Base-by-base conservation (phyloP, 2,888 invertebrate genomes). In the Hesperia comma region DNA sequence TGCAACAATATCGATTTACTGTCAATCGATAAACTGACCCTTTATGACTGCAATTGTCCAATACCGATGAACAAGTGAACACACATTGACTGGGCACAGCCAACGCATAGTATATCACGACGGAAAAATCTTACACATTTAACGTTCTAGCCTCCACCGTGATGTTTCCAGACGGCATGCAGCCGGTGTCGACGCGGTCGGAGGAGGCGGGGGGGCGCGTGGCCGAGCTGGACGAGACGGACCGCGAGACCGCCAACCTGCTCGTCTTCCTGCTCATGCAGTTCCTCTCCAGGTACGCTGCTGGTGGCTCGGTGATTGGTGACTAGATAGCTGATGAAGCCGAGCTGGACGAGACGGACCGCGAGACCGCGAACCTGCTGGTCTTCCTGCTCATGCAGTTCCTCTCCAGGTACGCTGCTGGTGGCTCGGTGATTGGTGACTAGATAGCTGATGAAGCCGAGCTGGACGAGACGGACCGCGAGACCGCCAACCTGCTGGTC, bases 321-420 rank as follows among this genome's bases (percentile, higher is more conserved):
- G n/a, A n/a, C n/a, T n/a, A n/a, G n/a, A n/a, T n/a, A n/a, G n/a
- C n/a, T 97, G 79, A 96, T 98, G 1, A n/a, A n/a, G 96, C 98
- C 70, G 99, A 99, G 80, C 92, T 98, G 60, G 99, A 99, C 81
- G 99, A 99, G 81, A 95, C 97, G 0, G 99, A 99, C 82, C 95
- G 97, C 74, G 99, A 99, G 88, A 99, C 99, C 0, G 97, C 98
- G 76, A 99, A 99, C 84, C 93, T 99, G 32, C 92, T 99, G 43
- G 97, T 99, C 12, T 98, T 98, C 77, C 94, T 99, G n/a, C 94
- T 99, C 14, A 98, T 99, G 97, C 99, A 99, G 93, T 99, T 99
- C 85, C 93, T 99, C 82, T 97, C 98, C 0, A 88, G 92, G 92
- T 89, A 56, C 6, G 4, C 37, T 97, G 3, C 26, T 26, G 26